Conservation (phyloP, 2,888 invertebrate genomes). For the Heliconius sara region DNA sequence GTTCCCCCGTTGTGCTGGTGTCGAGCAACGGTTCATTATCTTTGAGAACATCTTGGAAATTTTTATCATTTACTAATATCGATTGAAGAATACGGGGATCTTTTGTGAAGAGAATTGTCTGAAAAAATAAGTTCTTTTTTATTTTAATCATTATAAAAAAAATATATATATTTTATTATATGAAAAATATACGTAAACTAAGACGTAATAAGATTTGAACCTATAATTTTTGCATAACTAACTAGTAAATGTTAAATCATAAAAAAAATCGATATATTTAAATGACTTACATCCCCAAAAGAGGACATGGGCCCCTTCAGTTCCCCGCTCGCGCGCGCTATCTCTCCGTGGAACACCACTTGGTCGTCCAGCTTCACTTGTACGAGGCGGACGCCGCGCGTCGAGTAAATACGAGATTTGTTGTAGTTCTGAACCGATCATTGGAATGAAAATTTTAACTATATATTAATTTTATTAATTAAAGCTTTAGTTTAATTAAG, state of each 20-base stretch:
- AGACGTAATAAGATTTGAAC: too few species aligned
- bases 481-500: too few species aligned
- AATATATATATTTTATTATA: too few species aligned
- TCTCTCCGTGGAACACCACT: constrained; percentile 91
- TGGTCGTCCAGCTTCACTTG: constrained; percentile 87
- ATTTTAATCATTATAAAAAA: too few species aligned
- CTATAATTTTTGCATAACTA: too few species aligned
- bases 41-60: constrained; percentile 72
- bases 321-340: constrained; percentile 90
- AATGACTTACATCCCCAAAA: constrained; percentile 86
- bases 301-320: constrained; percentile 87
- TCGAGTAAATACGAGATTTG: constrained; percentile 93
- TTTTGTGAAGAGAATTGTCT: constrained; percentile 94
- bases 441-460: neutral
- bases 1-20: constrained; percentile 65
- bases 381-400: constrained; percentile 89
- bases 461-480: too few species aligned
- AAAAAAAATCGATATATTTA: neutral
- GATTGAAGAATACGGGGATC: constrained; percentile 87
- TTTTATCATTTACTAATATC: constrained; percentile 70
- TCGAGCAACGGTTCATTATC: constrained; percentile 69
- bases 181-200: too few species aligned
- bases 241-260: too few species aligned
- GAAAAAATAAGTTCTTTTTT: constrained; percentile 43
- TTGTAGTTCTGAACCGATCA: constrained; percentile 89